These are phyloP conservation scores for Heterodera filipjevi DNA, from an alignment of 2,888 invertebrate genomes.

Conservation along the genomic window DNA sequence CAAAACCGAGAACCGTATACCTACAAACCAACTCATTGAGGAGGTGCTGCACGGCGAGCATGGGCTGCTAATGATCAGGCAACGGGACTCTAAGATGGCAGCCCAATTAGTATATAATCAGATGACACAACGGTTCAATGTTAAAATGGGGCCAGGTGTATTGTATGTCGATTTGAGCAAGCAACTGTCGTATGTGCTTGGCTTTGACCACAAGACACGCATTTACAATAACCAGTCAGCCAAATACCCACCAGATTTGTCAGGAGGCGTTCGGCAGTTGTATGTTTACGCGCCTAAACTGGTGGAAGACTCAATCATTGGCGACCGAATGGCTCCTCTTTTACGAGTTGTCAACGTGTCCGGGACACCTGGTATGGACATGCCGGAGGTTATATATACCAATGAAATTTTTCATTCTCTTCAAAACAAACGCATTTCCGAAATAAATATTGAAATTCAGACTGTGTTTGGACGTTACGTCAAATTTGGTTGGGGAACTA, in stretches of 20 bases:
- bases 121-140: not conserved
- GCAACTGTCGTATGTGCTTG: not conserved
- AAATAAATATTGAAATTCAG: conserved; percentile 15
- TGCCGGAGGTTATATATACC: conserved; percentile 12
- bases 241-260: conserved; percentile 26
- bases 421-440: conserved; percentile 12
- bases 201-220: not conserved
- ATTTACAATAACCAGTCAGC: not conserved
- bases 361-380: conserved; percentile 24
- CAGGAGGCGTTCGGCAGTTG: conserved; percentile 23
- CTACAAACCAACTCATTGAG: not conserved
- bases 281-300: conserved; percentile 35
- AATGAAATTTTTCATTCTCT: conserved; percentile 15
- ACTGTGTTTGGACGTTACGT: conserved; percentile 7
- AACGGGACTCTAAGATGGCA: not conserved
- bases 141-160: not conserved
- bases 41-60: not conserved
- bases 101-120: not conserved
- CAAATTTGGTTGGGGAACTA: not conserved
- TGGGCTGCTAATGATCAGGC: not conserved
- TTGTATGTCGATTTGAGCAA: not conserved
- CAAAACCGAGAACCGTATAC: not conserved
- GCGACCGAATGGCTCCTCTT: conserved; percentile 32
- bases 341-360: conserved; percentile 29
- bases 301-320: conserved; percentile 28